A percentile compares a stretch with the other conserved stretches of the same genome.
These are phyloP conservation scores for Ptiloglossa arizonensis DNA, from an alignment of 1,140 invertebrate species.

Conservation along the genomic window DNA sequence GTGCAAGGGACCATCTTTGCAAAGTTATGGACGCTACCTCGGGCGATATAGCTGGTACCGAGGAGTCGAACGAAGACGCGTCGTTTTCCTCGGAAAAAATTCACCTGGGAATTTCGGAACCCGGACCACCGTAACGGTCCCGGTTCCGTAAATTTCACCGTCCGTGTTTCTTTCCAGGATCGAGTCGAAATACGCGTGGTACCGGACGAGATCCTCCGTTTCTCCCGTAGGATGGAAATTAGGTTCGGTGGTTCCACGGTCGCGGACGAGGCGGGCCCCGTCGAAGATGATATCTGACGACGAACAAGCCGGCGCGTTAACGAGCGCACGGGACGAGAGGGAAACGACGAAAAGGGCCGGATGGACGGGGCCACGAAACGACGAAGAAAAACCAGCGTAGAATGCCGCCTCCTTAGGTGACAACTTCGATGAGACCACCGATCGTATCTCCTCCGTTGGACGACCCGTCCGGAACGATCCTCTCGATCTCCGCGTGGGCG, in stretches of 20 bases:
- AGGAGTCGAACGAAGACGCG: no score
- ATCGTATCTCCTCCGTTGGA: slow-evolving; percentile 53
- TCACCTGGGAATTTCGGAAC: no score
- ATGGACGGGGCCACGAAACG: slow-evolving; percentile 42
- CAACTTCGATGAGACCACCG: slow-evolving; percentile 57
- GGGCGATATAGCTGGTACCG: no score
- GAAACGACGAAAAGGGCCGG: slow-evolving; percentile 42
- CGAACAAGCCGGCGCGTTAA: slow-evolving; percentile 72
- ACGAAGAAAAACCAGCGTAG: slow-evolving; percentile 41
- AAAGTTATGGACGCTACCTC: no score
- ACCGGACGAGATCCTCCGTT: neutral
- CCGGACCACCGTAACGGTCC: no score
- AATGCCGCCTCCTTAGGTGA: slow-evolving; percentile 52
- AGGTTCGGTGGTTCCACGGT: slow-evolving; percentile 43
- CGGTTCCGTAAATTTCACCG: no score
- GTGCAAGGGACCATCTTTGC: no score
- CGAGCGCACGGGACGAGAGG: slow-evolving; percentile 54
- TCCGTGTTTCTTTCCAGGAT: no score
- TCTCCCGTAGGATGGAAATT: slow-evolving; percentile 56
- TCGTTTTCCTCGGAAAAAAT: no score
- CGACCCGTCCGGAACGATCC: slow-evolving; percentile 37
- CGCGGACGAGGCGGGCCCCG: slow-evolving; percentile 31
- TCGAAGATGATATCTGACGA: slow-evolving; percentile 68
- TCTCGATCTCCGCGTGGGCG: neutral
- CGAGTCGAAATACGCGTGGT: neutral